Evolutionary conservation across 1,140 invertebrate genomes (phyloP), one percentile per base, ranked within the genome.

Genomic region (Cylas formicarius): DNA sequence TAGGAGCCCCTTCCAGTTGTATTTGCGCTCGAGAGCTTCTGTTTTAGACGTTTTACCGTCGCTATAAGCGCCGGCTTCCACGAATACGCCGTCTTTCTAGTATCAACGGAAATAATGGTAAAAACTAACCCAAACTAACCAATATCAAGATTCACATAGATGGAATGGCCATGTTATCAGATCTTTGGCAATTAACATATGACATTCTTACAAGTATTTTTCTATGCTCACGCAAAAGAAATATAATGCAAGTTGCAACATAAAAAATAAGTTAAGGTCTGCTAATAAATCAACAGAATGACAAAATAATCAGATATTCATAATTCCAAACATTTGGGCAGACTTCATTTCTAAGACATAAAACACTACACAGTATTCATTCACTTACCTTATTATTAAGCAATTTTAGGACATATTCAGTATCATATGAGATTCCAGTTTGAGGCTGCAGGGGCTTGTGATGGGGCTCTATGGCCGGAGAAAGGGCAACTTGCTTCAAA

Each of bases 1-100:
- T 28, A 86, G 69, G 4, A 88, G 66, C 2, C 86, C 86, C 40
- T 68, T 69, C 86, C 86, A 90, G 28, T 70, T 71, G 9, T 84
- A 69, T n/a, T 74, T 71, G 5, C 71, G 67, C 55, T 86, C 84
- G 24, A 89, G 61, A 74, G 75, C 84, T 40, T 75, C 66, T 0
- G 78, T 80, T 36, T 78, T 78, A 3, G 76, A 77, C 9, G 72
- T 67, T 37, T 68, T 71, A 2, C 70, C 72, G 54, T 68, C 65
- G 61, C 65, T 67, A 33, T 70, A 70, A 0, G 75, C 75, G 0
- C 77, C 71, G 26, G 74, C 69, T 63, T 81, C 78, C n/a, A 81
- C 62, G 52, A 80, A 78, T 17, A 74, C 67, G 49, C 81, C 71
- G 60, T 74, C 68, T 48, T 65, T 63, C 75, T 79, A 58, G 29